Base-by-base conservation (phyloP, 2,888 invertebrate genomes). In the Mayetiola destructor region DNA sequence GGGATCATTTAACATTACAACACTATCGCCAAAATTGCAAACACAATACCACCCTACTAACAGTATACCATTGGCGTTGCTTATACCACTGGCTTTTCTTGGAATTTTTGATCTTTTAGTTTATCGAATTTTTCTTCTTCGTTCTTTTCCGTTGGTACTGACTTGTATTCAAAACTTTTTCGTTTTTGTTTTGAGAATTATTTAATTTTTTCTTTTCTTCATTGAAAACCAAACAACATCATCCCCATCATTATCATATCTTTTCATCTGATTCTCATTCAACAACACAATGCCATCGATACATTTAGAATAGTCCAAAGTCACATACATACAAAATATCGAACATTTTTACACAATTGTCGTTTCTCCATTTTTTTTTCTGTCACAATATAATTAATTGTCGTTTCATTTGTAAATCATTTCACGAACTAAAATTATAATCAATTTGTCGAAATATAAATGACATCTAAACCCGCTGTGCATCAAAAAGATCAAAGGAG, bases 401-500 rank as follows among this genome's bases (percentile, higher is more conserved):
- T 48, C 48, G 48, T 48, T n/a, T 27, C 48, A 48, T 48, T 48
- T 48, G 32, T 12, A 32, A 9, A 27, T 23, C 48, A 48, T 48
- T 48, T 23, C 23, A 48, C 48, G 23, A 48, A 42, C 9, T 23
- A 23, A 42, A 42, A 42, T 18, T 23, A 23, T 9, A 23, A 52
- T 29, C 16, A 52, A 37, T 12, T 37, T n/a, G n/a, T n/a, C 14
- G 29, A 52, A 29, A 29, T n/a, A 52, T n/a, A 52, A 52, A 56
- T 29, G 23, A 20, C 23, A 48, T 10, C 48, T 27, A 3, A 10
- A 39, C 27, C 8, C 20, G 16, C n/a, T 55, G 18, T 30, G 27
- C 42, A 29, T 48, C 42, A 40, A 48, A 54, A 84, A 92, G 91
- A 88, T 90, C 80, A 93, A 93, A 81, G 91, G 92, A 77, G 81